Evolutionary conservation across 2,888 invertebrate species (phyloP).

Genomic region (Chymomyza procnemis): DNA sequence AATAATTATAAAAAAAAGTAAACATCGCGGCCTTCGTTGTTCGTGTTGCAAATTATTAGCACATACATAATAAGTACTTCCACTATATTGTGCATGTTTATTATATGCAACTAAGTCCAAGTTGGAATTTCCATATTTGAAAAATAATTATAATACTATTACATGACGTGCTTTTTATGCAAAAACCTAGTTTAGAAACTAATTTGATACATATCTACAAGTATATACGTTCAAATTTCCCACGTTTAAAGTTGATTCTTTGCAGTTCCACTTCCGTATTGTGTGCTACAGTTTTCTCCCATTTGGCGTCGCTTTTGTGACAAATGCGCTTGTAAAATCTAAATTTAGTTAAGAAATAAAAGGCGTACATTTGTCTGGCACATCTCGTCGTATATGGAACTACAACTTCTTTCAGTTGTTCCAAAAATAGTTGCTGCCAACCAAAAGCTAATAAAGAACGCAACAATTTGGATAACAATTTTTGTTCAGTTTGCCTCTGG

Average conservation of each 20-base stretch:
- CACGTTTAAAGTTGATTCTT: background rate
- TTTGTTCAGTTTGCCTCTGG: background rate
- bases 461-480: too few relatives aligned
- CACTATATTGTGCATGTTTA: background rate
- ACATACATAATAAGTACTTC: slow-evolving; percentile 23
- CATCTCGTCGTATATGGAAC: background rate
- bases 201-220: background rate
- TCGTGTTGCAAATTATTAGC: slow-evolving; percentile 62
- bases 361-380: too few relatives aligned
- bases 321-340: background rate
- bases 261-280: background rate
- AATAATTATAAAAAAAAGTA: background rate
- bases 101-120: slow-evolving; percentile 2
- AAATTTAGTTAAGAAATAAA: background rate
- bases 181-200: background rate
- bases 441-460: background rate
- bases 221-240: background rate
- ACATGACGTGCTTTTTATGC: too few relatives aligned
- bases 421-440: slow-evolving; percentile 33
- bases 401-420: slow-evolving; percentile 10
- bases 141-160: background rate
- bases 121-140: slow-evolving; percentile 16
- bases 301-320: slow-evolving; percentile 19
- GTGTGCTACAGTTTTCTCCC: slow-evolving; percentile 28
- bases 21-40: slow-evolving; percentile 25